These are phyloP conservation scores for Bathynomus jamesi DNA, from an alignment of 1,140 invertebrate genomes.

Conservation along the genomic window DNA sequence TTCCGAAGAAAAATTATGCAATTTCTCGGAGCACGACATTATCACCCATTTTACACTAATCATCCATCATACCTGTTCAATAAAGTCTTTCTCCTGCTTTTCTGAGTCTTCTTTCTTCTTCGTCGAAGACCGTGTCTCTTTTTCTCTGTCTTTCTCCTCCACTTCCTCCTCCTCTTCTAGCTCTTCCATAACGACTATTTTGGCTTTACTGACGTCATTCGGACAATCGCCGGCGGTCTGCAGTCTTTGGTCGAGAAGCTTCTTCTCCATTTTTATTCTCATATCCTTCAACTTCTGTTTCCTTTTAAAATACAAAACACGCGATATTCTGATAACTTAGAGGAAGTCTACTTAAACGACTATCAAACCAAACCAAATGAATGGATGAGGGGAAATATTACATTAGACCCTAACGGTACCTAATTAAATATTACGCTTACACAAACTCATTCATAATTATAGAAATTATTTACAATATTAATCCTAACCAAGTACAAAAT, in stretches of 20 bases:
- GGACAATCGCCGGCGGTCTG: slow-evolving; percentile 44
- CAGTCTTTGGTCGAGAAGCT: slow-evolving; percentile 38
- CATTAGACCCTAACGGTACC: too few species aligned
- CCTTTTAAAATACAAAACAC: slow-evolving; percentile 38
- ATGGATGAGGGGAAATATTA: too few species aligned
- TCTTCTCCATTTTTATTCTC: slow-evolving; percentile 19
- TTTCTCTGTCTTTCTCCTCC: slow-evolving; percentile 37
- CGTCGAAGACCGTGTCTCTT: slow-evolving; percentile 30
- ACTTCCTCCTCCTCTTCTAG: slow-evolving; percentile 39
- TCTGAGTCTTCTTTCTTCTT: slow-evolving; percentile 31
- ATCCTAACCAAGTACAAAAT: too few species aligned
- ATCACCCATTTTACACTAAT: too few species aligned
- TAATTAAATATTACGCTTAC: too few species aligned
- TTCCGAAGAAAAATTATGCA: neutral
- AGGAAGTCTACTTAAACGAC: neutral
- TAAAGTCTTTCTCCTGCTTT: slow-evolving; percentile 44
- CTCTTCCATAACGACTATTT: slow-evolving; percentile 45
- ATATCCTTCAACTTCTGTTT: slow-evolving; percentile 46
- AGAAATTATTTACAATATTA: too few species aligned
- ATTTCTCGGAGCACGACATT: too few species aligned
- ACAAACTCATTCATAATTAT: too few species aligned
- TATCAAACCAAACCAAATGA: too few species aligned
- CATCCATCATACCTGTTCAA: slow-evolving; percentile 47
- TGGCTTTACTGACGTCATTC: slow-evolving; percentile 23
- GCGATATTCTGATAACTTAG: neutral